These are phyloP conservation scores for Nymphicus hollandicus DNA, from an alignment of 2,113 vertebrate genomes.

Conservation along the genomic window DNA sequence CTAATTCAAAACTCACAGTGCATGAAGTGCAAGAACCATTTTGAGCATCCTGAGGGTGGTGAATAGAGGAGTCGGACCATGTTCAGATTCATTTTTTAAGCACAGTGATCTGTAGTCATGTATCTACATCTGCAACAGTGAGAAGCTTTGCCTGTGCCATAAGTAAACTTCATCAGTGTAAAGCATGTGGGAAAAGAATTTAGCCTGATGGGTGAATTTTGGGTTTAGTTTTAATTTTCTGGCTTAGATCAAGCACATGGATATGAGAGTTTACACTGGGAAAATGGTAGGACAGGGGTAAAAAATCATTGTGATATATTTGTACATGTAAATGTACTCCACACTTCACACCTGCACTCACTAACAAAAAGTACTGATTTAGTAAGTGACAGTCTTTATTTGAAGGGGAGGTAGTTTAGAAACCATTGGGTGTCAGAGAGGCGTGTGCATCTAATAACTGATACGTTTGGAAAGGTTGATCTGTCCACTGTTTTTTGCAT, in stretches of 20 bases:
- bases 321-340: neutral
- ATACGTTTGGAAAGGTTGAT: neutral
- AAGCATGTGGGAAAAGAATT: neutral
- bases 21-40: neutral
- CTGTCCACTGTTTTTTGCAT: neutral
- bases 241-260: neutral
- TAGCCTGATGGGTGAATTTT: neutral
- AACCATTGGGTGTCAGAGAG: neutral
- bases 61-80: neutral
- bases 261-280: neutral
- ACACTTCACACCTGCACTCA: neutral
- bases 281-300: neutral
- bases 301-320: neutral
- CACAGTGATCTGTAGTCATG: neutral
- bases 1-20: neutral
- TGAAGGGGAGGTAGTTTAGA: neutral
- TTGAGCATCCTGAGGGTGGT: neutral
- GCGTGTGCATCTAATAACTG: neutral
- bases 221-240: neutral
- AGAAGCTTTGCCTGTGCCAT: neutral
- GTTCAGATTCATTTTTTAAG: neutral
- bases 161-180: neutral
- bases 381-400: neutral
- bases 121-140: neutral
- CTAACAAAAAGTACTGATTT: neutral